Evolutionary conservation across 1,140 invertebrate genomes (phyloP), one percentile per base, ranked within the genome.

Genomic region (Babylonia areolata): DNA sequence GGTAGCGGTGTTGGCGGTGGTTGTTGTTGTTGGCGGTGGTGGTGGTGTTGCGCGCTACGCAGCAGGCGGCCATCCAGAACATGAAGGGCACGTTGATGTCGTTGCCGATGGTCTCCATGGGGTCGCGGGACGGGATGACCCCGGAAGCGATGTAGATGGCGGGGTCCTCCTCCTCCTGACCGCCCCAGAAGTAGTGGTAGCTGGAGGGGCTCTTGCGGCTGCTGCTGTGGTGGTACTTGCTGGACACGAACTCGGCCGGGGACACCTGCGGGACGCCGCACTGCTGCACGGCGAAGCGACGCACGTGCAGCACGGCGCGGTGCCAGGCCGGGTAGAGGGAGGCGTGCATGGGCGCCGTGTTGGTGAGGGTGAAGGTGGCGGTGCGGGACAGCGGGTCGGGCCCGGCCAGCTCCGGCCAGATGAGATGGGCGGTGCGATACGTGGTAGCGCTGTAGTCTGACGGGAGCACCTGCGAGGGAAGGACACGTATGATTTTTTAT

Each of bases 41-140:
- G 77, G 37, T 84, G 81, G 12, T 64, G 87, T 51, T 85, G 31
- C 73, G 64, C 0, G 33, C 35, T 20, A 91, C 87, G 85, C 91
- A 92, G 78, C 91, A 92, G 33, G 87, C 90, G 28, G 89, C 90
- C 86, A 90, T 85, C 91, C 91, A 92, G 64, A 92, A 89, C 54
- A 91, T 80, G 64, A 87, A 89, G 31, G 91, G 91, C n/a, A 92
- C 89, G 73, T 89, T 89, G 37, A 92, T 89, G 31, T 88, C 89
- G 83, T 91, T 90, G 17, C 91, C 91, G 20, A 90, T 88, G 17
- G 85, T 88, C 73, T 89, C 85, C 42, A 87, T 73, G 11, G 88
- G 89, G 64, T 90, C 87, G 11, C 82, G 81, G 12, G 89, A 85
- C 3, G 90, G 86, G 6, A 91, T 88, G 23, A 87, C 86, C 2